phyloP scores from a whole-genome alignment of 2,113 vertebrate genomes.

The Butorides virescens region DNA sequence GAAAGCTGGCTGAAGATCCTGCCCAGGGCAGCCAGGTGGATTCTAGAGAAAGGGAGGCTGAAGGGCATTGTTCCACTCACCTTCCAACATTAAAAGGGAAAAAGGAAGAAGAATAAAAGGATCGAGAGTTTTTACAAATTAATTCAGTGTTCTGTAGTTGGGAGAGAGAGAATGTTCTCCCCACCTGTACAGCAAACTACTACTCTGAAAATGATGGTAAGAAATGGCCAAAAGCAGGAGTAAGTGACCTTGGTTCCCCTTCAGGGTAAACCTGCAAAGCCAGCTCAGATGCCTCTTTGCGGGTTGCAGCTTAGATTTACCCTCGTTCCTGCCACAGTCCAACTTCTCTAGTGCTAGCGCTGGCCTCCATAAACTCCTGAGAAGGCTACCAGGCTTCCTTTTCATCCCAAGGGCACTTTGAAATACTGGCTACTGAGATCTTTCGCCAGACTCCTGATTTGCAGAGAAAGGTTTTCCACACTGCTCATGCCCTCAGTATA shows the following conservation, averaged over 20 bases:
- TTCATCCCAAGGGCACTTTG: not conserved
- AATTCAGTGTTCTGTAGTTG: no score
- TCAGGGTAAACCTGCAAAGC: no score
- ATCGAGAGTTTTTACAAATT: not conserved
- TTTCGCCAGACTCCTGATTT: no score
- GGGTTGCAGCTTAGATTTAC: not conserved
- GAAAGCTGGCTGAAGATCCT: not conserved
- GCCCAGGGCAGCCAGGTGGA: no score
- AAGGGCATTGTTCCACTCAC: not conserved
- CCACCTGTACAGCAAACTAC: not conserved
- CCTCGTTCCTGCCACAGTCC: not conserved
- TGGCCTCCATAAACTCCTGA: not conserved
- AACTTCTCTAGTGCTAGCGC: no score
- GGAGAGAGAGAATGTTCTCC: not conserved
- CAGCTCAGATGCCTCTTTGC: not conserved
- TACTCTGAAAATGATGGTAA: not conserved
- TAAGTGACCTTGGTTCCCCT: not conserved
- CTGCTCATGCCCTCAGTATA: rapidly evolving
- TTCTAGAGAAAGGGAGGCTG: not conserved
- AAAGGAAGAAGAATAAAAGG: not conserved
- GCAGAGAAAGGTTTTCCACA: not conserved
- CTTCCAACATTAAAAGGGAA: not conserved
- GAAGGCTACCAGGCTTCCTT: not conserved
- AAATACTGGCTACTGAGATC: not conserved
- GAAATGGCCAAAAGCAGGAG: not conserved